phyloP scores from a whole-genome alignment of 2,797 vertebrate species.

The Falco berigora region DNA sequence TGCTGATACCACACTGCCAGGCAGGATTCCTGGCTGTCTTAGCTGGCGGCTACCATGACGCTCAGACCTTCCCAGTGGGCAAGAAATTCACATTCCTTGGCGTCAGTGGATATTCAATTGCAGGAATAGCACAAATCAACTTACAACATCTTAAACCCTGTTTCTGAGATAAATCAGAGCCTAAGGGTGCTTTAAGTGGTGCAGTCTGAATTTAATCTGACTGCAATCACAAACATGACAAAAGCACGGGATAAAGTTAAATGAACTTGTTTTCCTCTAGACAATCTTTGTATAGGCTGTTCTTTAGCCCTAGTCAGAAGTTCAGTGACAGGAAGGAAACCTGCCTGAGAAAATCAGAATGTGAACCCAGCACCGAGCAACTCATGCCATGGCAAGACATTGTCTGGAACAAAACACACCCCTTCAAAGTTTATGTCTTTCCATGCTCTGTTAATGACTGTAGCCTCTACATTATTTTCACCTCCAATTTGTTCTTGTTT shows the following conservation, averaged over 20 bases:
- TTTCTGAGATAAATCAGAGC: background rate
- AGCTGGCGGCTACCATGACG: constrained; percentile 74
- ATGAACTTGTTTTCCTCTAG: background rate
- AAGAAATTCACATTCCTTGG: constrained; percentile 76
- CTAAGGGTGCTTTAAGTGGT: background rate
- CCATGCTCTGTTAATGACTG: accelerated
- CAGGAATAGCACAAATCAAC: constrained; percentile 51
- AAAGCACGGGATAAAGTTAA: background rate
- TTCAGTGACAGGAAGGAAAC: background rate
- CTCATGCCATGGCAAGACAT: background rate
- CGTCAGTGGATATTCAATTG: constrained; percentile 74
- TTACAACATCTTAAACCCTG: background rate
- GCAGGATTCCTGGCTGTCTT: constrained; percentile 74
- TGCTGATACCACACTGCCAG: constrained; percentile 75
- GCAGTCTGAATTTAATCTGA: background rate
- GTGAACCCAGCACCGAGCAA: background rate
- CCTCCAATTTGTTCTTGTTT: background rate
- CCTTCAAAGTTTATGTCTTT: background rate
- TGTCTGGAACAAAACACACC: background rate
- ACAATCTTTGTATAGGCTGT: background rate
- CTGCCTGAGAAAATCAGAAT: background rate
- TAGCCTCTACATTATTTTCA: background rate
- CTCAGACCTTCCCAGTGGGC: constrained; percentile 72
- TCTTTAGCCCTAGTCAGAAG: background rate
- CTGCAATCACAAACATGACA: background rate